A percentile compares a stretch with the other conserved stretches of the same genome.
Conservation (phyloP, 1,140 invertebrate genomes). For the Panagrolaimus sp. region DNA sequence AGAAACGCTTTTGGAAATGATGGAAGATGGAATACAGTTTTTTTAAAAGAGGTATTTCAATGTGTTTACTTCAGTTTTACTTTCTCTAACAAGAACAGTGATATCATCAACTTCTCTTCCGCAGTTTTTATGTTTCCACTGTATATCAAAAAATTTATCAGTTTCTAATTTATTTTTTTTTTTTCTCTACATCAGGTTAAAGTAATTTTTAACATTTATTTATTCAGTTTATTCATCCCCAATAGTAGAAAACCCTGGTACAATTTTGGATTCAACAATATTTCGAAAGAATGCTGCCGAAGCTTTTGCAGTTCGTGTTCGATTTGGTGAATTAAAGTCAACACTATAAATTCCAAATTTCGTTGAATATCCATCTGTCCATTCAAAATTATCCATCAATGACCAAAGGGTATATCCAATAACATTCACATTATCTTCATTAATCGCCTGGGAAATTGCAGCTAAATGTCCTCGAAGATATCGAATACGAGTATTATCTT, state of each 20-base stretch:
- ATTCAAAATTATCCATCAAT: conserved; percentile 75
- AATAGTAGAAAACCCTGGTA: not conserved
- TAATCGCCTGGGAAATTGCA: conserved; percentile 61
- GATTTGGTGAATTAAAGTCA: conserved; percentile 14
- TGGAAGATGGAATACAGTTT: too few relatives aligned
- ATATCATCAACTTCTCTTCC: too few relatives aligned
- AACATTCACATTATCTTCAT: conserved; percentile 67
- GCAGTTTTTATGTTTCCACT: too few relatives aligned
- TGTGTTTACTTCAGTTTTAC: too few relatives aligned
- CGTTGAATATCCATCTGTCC: conserved; percentile 61
- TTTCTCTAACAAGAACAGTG: too few relatives aligned
- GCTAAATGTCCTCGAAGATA: conserved; percentile 33
- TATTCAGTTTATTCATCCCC: too few relatives aligned
- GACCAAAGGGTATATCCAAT: conserved; percentile 70
- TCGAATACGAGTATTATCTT: conserved; percentile 34
- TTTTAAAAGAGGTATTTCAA: too few relatives aligned
- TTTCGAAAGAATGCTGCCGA: not conserved
- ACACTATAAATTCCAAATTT: conserved; percentile 32
- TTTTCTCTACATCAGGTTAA: too few relatives aligned
- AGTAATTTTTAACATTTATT: too few relatives aligned
- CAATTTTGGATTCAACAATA: not conserved
- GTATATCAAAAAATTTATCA: too few relatives aligned
- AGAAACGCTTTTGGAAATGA: too few relatives aligned
- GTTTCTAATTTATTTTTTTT: too few relatives aligned
- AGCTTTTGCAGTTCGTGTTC: conserved; percentile 3